These are phyloP conservation scores for Chelon labrosus DNA, from an alignment of 2,797 vertebrate species.

Conservation along the genomic window DNA sequence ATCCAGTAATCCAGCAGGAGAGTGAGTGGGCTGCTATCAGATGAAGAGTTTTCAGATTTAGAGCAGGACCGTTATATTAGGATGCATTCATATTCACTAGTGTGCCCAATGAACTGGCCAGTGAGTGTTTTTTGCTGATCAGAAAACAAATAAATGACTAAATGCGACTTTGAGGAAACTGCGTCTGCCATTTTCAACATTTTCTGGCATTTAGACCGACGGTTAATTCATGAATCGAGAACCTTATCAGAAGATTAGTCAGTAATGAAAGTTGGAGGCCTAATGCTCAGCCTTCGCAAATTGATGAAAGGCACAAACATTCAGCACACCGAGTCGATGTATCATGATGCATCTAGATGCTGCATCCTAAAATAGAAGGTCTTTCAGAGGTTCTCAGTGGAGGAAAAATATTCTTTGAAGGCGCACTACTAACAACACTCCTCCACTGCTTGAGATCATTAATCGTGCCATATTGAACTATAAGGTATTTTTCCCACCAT, in stretches of 20 bases:
- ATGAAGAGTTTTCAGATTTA: no score
- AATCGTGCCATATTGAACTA: constrained; percentile 8
- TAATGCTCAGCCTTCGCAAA: not conserved
- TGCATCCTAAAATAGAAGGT: not conserved
- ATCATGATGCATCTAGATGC: not conserved
- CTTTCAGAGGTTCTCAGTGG: not conserved
- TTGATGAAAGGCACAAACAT: not conserved
- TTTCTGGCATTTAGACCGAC: not conserved
- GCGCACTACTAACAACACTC: not conserved
- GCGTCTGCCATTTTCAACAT: not conserved
- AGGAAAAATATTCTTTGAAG: not conserved
- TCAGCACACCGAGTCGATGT: not conserved
- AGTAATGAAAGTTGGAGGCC: not conserved
- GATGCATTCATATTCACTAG: no score
- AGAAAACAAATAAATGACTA: not conserved
- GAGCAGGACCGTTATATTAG: no score
- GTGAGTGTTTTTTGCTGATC: not conserved
- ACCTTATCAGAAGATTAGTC: not conserved
- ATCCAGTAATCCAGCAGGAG: no score
- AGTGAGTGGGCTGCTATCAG: no score
- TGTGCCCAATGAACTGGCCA: no score
- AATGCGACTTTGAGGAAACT: not conserved
- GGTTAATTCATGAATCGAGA: not conserved
- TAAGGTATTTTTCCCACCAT: not conserved
- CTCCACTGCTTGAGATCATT: constrained; percentile 7